Conservation (phyloP, 2,888 invertebrate genomes). For the Melanchra persicariae region DNA sequence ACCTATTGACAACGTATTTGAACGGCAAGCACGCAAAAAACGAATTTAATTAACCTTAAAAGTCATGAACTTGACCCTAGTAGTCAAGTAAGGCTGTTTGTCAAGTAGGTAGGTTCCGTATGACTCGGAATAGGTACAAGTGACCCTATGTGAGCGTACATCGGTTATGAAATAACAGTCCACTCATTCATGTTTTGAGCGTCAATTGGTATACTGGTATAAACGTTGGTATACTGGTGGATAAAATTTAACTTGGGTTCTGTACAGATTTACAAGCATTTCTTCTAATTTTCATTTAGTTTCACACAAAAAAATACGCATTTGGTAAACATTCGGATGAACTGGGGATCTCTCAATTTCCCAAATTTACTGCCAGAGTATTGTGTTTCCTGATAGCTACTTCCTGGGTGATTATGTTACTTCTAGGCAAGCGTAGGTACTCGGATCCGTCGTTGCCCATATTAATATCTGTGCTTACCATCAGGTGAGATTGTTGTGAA, state of each 20-base stretch:
- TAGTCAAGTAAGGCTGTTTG: slow-evolving; percentile 30
- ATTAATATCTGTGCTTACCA: too few species aligned
- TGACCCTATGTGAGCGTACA: slow-evolving; percentile 54
- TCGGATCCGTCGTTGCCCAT: too few species aligned
- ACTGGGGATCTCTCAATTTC: too few species aligned
- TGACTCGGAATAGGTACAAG: slow-evolving; percentile 46
- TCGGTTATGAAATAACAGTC: slow-evolving; percentile 64
- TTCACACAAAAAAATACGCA: too few species aligned
- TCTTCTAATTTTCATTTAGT: too few species aligned
- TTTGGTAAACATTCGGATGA: too few species aligned
- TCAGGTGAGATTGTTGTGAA: too few species aligned
- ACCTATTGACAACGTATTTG: slow-evolving; percentile 19
- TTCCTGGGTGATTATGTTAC: too few species aligned
- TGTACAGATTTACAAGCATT: neutral
- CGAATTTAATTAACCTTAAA: slow-evolving; percentile 54
- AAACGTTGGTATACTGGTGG: slow-evolving; percentile 35
- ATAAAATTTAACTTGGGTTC: slow-evolving; percentile 28
- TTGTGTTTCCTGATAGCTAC: too few species aligned
- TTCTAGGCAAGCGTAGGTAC: too few species aligned
- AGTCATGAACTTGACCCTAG: slow-evolving; percentile 56
- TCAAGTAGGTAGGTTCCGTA: slow-evolving; percentile 34
- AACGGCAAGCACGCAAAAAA: slow-evolving; percentile 38
- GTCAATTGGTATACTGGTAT: slow-evolving; percentile 55
- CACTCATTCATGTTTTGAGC: slow-evolving; percentile 61
- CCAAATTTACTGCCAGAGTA: too few species aligned